Evolutionary conservation across 1,140 invertebrate species (phyloP), one percentile per base, ranked within the genome.

Genomic region (Prorops nasuta): DNA sequence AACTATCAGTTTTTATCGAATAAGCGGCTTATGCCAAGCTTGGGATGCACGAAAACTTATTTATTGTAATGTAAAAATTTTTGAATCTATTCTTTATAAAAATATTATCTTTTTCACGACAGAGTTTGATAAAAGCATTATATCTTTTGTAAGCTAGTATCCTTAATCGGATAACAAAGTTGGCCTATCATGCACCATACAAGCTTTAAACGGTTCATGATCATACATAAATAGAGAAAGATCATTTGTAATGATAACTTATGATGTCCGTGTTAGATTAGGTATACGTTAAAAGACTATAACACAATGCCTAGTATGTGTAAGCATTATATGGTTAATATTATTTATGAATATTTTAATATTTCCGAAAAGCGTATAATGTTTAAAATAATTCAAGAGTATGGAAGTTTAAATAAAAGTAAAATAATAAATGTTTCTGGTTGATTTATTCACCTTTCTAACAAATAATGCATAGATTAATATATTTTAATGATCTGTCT

Each of bases 331-430:
- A 59, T 53, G 47, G 64, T 60, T 51, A 64, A 44, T 61, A 67
- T 69, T 69, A 69, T 69, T 69, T 67, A 69, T 73, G 65, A 68
- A 59, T 67, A 64, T 66, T 72, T 69, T 65, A 73, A 66, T 69
- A 70, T 67, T 67, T 58, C 62, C 52, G 58, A 69, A 48, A 71
- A 54, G 57, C 40, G 54, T 51, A 63, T 59, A 58, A 59, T 59
- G 44, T 57, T 67, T 59, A 63, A 62, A 67, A 60, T 64, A 67
- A 67, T 60, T 60, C 57, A 56, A 60, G 60, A 50, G 42, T 47
- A 50, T 56, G 58, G 41, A 62, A 58, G 51, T 63, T 66, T 46
- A 64, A 65, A 64, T 63, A 60, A 65, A 67, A 52, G 47, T 51
- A 40, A 61, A 52, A 39, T 14, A 42, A 42, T 22, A 42, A 37